Percentiles rank a stretch among this genome's conserved stretches.
These are phyloP conservation scores for Campoplex nolae DNA, from an alignment of 2,888 invertebrate species.

Conservation along the genomic window DNA sequence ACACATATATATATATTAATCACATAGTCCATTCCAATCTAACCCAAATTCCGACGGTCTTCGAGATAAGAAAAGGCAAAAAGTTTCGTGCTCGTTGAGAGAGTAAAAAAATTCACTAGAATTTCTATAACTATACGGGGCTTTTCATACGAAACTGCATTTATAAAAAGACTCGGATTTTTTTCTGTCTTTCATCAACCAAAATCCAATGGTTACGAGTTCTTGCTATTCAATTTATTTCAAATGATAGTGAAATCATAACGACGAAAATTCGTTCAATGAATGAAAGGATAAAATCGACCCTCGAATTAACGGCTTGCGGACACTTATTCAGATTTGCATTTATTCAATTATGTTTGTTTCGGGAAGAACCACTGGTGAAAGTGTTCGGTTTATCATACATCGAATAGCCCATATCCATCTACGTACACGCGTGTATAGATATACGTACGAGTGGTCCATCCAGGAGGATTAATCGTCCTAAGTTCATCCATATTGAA, in stretches of 20 bases:
- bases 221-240: not conserved
- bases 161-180: too few species aligned
- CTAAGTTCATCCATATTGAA: conserved; percentile 71
- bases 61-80: conserved; percentile 36
- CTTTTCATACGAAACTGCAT: not conserved
- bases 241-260: not conserved
- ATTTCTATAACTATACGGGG: conserved; percentile 17
- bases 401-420: not conserved
- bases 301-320: not conserved
- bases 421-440: not conserved
- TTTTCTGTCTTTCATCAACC: not conserved
- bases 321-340: not conserved
- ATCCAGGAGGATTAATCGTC: conserved; percentile 69
- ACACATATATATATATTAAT: conserved; percentile 17
- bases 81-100: conserved; percentile 30
- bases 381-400: not conserved
- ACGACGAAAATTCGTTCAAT: not conserved
- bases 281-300: not conserved
- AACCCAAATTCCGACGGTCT: conserved; percentile 59
- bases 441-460: conserved; percentile 41
- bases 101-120: not conserved
- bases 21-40: conserved; percentile 53
- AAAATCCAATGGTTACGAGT: not conserved
- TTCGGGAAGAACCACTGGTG: not conserved
- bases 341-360: not conserved